A percentile compares a stretch with the other conserved stretches of the same genome.
Evolutionary conservation across 2,797 vertebrate species (phyloP).

Genomic region (Crenuchus spilurus): DNA sequence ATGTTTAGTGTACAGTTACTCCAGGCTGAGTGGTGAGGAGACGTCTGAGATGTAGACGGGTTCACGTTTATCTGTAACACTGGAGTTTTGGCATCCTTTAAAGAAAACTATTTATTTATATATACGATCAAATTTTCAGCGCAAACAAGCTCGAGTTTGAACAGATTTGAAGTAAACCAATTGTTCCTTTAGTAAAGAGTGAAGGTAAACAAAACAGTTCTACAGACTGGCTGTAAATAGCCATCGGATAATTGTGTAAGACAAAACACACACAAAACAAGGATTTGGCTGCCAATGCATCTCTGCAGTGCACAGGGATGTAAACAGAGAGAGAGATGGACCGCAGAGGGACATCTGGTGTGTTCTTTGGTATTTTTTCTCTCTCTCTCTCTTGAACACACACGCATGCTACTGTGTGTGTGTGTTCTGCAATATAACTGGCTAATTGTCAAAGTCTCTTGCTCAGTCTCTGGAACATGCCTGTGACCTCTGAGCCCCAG

Average conservation of each 20-base stretch:
- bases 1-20: no score
- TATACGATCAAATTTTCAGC: no score
- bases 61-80: no score
- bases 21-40: no score
- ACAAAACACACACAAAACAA: not conserved
- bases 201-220: not conserved
- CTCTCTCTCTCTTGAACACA: not conserved
- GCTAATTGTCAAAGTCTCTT: not conserved
- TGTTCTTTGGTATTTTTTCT: not conserved
- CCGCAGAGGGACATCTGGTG: constrained; percentile 1
- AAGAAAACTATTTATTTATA: no score
- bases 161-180: no score
- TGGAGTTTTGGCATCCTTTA: no score
- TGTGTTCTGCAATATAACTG: constrained; percentile 9
- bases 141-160: no score
- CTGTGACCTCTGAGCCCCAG: not conserved
- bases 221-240: not conserved
- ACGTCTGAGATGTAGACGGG: no score
- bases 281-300: not conserved
- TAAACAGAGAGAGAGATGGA: constrained; percentile 28
- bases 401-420: not conserved
- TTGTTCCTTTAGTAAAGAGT: not conserved
- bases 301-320: not conserved
- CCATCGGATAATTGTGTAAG: not conserved
- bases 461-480: constrained; percentile 5